Percentiles rank a stretch among this genome's conserved stretches.
phyloP scores from a whole-genome alignment of 2,888 invertebrate genomes.

The Acleris literana region DNA sequence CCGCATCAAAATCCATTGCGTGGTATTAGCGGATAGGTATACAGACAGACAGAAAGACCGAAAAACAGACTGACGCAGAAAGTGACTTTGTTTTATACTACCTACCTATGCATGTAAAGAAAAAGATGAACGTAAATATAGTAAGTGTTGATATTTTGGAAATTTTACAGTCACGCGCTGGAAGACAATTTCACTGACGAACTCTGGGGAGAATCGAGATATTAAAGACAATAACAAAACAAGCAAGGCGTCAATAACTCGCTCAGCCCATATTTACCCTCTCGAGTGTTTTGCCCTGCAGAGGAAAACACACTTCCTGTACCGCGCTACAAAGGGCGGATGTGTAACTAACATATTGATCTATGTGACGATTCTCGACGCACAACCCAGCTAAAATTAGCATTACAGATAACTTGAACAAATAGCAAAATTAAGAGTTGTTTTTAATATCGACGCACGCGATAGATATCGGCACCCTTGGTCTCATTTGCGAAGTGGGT shows the following conservation, averaged over 20 bases:
- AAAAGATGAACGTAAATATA: no score
- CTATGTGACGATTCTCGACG: slow-evolving; percentile 38
- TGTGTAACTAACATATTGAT: slow-evolving; percentile 68
- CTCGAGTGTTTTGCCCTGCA: slow-evolving; percentile 18
- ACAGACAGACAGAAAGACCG: no score
- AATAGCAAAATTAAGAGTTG: slow-evolving; percentile 12
- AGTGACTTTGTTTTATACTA: no score
- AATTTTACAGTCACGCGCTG: no score
- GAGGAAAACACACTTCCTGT: slow-evolving; percentile 66
- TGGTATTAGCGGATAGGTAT: no score
- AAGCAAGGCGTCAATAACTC: background rate
- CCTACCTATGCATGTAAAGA: no score
- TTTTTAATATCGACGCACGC: slow-evolving; percentile 13
- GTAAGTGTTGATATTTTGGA: no score
- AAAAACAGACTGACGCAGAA: no score
- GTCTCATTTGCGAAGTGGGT: slow-evolving; percentile 27
- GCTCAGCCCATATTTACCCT: slow-evolving; percentile 19
- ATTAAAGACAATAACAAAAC: no score
- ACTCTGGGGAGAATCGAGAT: no score
- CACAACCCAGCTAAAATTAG: slow-evolving; percentile 12
- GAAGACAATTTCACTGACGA: no score
- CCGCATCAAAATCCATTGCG: no score
- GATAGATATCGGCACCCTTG: slow-evolving; percentile 28
- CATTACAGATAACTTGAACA: slow-evolving; percentile 20
- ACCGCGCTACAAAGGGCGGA: slow-evolving; percentile 52